These are phyloP conservation scores for Prunella himalayana DNA, from an alignment of 2,113 vertebrate genomes.

Conservation along the genomic window DNA sequence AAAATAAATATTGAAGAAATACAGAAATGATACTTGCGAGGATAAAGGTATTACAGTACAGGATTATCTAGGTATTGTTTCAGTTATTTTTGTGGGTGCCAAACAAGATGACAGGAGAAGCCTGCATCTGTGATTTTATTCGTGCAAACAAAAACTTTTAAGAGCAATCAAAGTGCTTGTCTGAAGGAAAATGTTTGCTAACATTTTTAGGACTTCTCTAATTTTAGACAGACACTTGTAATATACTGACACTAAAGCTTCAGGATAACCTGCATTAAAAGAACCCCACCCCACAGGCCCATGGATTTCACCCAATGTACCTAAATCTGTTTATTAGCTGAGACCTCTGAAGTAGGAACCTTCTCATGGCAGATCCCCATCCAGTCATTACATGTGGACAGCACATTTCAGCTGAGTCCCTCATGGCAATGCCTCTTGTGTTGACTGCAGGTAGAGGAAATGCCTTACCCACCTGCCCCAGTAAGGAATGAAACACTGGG, in stretches of 20 bases:
- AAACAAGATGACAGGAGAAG: neutral
- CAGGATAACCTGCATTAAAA: neutral
- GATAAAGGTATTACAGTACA: neutral
- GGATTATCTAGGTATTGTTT: neutral
- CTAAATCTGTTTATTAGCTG: neutral
- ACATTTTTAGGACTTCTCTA: neutral
- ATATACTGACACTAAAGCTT: neutral
- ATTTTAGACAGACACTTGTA: neutral
- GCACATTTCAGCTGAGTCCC: neutral
- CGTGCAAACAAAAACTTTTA: neutral
- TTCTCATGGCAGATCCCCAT: neutral
- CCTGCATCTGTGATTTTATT: neutral
- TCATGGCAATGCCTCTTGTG: neutral
- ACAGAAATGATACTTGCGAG: neutral
- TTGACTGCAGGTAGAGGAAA: neutral
- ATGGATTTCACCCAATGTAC: neutral
- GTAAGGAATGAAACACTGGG: neutral
- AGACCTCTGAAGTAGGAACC: neutral
- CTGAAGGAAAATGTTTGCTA: neutral
- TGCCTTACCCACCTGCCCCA: neutral
- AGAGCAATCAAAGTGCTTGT: neutral
- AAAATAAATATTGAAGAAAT: neutral
- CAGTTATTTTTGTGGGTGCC: neutral
- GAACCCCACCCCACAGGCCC: fast-evolving
- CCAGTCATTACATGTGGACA: fast-evolving